Evolutionary conservation across 2,797 vertebrate genomes (phyloP), one percentile per base, ranked within the genome.

Genomic region (Echeneis naucrates): DNA sequence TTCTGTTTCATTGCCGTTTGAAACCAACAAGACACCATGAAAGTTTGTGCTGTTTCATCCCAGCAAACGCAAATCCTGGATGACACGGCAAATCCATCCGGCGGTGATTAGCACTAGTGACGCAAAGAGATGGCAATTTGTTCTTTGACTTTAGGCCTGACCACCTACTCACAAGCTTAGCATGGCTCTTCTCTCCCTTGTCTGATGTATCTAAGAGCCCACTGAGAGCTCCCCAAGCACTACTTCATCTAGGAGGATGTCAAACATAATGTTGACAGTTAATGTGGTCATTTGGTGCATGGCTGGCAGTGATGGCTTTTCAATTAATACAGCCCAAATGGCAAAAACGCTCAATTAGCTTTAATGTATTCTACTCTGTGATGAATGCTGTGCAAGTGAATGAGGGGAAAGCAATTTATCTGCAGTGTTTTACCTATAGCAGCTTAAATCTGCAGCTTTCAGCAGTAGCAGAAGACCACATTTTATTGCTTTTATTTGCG

Each of bases 241-340:
- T 71, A 76, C 82, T 88, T 80, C 84, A 90, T 90, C 80, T 62
- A 72, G 84, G 24, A 78, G 84, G 87, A 88, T 84, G 87, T 91
- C 87, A 88, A 80, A 92, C 82, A 86, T 82, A 92, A 91, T 78
- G 89, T 84, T 84, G 88, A 90, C 87, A 82, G 73, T 80, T 93
- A 93, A 93, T 92, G 86, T 88, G 92, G 84, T 92, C 88, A 86
- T 90, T 91, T 90, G 86, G 87, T 88, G 87, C 88, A 83, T 88
- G 84, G 81, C 84, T 89, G 86, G 56, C 75, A 88, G 75, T 89
- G 89, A 90, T 87, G 89, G 85, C 89, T 90, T 91, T 90, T 90
- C 86, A 91, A 88, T 92, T 91, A 92, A 91, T 90, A 86, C 77
- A 85, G 82, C 79, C 83, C 82, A 88, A 92, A 92, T 85, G 86